These are phyloP conservation scores for Drosophila prosaltans DNA, from an alignment of 1,140 invertebrate species.

Conservation along the genomic window DNA sequence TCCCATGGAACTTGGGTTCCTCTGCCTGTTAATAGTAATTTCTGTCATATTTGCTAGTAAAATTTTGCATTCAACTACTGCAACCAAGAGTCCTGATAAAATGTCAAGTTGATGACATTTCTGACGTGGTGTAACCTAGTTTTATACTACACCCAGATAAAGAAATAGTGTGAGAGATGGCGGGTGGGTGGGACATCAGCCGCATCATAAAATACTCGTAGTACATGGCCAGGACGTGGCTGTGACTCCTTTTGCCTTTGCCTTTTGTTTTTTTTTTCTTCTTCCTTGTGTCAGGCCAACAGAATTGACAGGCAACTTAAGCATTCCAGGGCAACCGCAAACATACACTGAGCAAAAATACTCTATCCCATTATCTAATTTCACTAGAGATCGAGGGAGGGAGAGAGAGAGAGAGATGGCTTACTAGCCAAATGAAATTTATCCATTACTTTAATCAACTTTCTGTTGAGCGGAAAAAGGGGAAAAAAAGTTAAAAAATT, in stretches of 20 bases:
- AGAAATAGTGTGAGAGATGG: background rate
- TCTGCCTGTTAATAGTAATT: conserved; percentile 67
- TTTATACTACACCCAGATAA: conserved; percentile 23
- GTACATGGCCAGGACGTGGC: conserved; percentile 17
- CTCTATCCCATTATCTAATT: background rate
- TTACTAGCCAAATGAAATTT: conserved; percentile 32
- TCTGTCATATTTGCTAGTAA: conserved; percentile 66
- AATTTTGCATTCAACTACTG: conserved; percentile 45
- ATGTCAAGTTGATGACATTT: conserved; percentile 68
- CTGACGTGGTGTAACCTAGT: conserved; percentile 54
- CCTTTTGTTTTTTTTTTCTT: background rate
- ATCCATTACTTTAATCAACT: conserved; percentile 16
- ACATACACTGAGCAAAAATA: background rate
- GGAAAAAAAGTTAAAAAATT: conserved; percentile 3
- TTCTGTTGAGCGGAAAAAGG: conserved; percentile 15
- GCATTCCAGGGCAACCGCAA: conserved; percentile 27
- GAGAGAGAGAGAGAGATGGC: background rate
- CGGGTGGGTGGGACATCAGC: background rate
- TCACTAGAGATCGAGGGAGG: background rate
- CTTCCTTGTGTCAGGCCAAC: background rate
- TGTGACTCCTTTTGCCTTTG: conserved; percentile 2
- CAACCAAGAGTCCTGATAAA: conserved; percentile 47
- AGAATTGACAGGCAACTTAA: conserved; percentile 36
- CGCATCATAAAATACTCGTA: conserved; percentile 23
- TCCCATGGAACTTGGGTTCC: conserved; percentile 3